Percentiles rank a stretch among this genome's conserved stretches.
Evolutionary conservation across 2,888 invertebrate species (phyloP).

Genomic region (Parelbella ahira): DNA sequence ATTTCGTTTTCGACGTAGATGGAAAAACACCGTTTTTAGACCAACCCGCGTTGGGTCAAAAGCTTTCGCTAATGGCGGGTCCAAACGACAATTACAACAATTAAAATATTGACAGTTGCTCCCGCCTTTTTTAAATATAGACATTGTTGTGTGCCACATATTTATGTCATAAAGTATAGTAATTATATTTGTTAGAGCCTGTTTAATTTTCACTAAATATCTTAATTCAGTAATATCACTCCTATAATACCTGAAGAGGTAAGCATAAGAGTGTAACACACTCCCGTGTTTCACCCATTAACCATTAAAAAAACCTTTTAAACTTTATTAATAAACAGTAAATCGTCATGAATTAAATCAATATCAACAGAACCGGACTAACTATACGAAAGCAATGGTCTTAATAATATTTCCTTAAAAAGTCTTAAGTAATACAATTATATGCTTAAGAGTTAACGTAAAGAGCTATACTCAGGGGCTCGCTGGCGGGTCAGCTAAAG

Average conservation of each 20-base stretch:
- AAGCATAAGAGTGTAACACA: too few relatives aligned
- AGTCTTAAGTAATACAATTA: slow-evolving; percentile 36
- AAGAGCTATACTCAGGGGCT: slow-evolving; percentile 39
- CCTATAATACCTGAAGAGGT: too few relatives aligned
- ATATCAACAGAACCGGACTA: too few relatives aligned
- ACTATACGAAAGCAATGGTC: too few relatives aligned
- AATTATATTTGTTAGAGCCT: too few relatives aligned
- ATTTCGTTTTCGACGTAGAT: slow-evolving; percentile 52
- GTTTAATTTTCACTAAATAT: too few relatives aligned
- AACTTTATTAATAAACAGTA: too few relatives aligned
- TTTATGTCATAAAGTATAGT: background rate
- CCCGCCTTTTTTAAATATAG: slow-evolving; percentile 16
- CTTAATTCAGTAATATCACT: too few relatives aligned
- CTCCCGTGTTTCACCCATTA: too few relatives aligned
- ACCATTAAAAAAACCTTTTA: too few relatives aligned
- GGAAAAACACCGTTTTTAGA: slow-evolving; percentile 56
- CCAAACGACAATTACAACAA: slow-evolving; percentile 75
- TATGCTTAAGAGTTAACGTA: slow-evolving; percentile 38
- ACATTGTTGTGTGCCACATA: background rate
- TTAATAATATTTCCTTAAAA: too few relatives aligned
- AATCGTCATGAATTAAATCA: too few relatives aligned
- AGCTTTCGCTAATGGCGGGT: slow-evolving; percentile 61
- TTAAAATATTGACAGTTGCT: slow-evolving; percentile 72
- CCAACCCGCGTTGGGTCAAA: slow-evolving; percentile 43
- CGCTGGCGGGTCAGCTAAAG: slow-evolving; percentile 50